Base-by-base conservation (phyloP, 2,797 vertebrate species). In the Enteromius treurensis region DNA sequence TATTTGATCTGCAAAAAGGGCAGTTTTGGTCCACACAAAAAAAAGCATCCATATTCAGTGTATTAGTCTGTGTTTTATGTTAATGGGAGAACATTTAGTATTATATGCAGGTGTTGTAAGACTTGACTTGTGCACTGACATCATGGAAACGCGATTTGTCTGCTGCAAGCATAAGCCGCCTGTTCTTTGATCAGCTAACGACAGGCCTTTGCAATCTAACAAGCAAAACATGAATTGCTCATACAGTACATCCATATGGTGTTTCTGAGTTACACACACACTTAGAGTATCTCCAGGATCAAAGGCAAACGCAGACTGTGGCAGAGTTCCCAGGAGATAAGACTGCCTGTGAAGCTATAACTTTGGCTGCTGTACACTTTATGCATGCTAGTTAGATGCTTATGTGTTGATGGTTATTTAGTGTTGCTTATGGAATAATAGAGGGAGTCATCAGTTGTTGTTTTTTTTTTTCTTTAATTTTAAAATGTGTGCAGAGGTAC, bases 101-200 rank as follows among this genome's bases (percentile, higher is more conserved):
- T 23, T 82, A 42, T 49, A 32, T 79, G 37, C 40, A 69, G 81
- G 58, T 71, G 78, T 81, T 70, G 58, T 74, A 23, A 49, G 68
- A 65, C 21, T 65, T 32, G 64, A 65, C 58, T 51, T 71, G 73
- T n/a, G 2, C 68, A 13, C 49, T 87, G 86, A 84, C 60, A 68
- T 84, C 86, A 84, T 79, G 75, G 75, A 82, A 79, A 82, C 5
- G 9, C 15, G 11, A 78, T 74, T 40, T 78, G 58, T 73, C 67
- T 77, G 69, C 55, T 65, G 68, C 17, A 55, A 76, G 49, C 40
- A 14, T 51, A 69, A 67, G 15, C n/a, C 2, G 19, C 3, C 32
- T 23, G 7, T 10, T 21, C 47, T 84, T 86, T 84, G 73, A 86
- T 81, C 68, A 78, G 45, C 58, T 70, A 37, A 42, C 2, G 8